Percentiles rank a stretch among this genome's conserved stretches.
Conservation (phyloP, 2,888 invertebrate species). For the Hipparchia semele region DNA sequence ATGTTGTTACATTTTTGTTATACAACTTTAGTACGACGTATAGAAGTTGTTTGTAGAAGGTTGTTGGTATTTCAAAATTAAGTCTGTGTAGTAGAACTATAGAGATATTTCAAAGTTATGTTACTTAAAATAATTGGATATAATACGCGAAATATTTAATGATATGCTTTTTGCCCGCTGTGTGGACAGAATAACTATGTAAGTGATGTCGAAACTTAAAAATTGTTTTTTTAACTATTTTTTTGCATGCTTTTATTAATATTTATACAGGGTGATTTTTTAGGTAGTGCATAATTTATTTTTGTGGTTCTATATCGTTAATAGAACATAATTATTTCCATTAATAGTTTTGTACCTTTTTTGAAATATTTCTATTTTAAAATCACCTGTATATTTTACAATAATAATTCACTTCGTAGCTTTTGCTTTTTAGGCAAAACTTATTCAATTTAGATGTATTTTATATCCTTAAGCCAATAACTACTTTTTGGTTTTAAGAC, state of each 20-base stretch:
- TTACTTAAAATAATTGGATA: not conserved
- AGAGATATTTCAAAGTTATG: not conserved
- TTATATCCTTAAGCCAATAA: no score
- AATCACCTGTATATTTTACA: not conserved
- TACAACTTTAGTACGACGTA: no score
- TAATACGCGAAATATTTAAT: constrained; percentile 10
- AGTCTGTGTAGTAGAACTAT: not conserved
- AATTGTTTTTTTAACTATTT: constrained; percentile 2
- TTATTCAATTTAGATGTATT: not conserved
- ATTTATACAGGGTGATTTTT: no score
- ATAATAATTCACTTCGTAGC: not conserved
- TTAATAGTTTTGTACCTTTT: no score
- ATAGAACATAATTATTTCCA: no score
- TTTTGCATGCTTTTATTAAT: not conserved
- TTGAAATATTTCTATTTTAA: no score
- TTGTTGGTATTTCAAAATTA: not conserved
- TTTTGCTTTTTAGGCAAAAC: not conserved
- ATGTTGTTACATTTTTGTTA: no score
- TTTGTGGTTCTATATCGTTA: no score
- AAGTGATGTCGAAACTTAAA: constrained; percentile 43
- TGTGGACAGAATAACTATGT: constrained; percentile 55
- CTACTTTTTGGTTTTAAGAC: not conserved
- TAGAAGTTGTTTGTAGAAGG: no score
- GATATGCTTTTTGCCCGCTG: constrained; percentile 40
- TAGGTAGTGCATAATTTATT: not conserved